A percentile compares a stretch with the other conserved stretches of the same genome.
phyloP scores from a whole-genome alignment of 37 sponge, comb jelly and placozoan species.

The Beroe ovata region DNA sequence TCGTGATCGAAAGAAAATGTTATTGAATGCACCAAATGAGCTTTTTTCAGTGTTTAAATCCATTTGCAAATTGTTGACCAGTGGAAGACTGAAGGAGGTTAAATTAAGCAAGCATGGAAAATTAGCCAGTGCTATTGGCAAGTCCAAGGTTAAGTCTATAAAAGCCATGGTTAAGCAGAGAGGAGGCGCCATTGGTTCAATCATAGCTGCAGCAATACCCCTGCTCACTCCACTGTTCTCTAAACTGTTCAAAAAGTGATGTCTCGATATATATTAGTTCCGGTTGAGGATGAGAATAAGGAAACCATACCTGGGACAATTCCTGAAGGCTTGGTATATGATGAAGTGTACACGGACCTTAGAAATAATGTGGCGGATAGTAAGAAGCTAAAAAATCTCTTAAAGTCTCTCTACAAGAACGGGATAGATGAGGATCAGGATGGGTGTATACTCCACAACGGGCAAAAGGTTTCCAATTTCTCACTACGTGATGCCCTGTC shows the following conservation, averaged over 20 bases:
- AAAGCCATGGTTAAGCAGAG: background rate
- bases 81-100: background rate
- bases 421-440: background rate
- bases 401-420: background rate
- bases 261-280: background rate
- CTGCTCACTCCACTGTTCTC: background rate
- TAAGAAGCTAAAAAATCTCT: background rate
- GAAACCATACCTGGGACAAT: background rate
- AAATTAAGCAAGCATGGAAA: background rate
- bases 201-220: background rate
- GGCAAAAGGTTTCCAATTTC: background rate
- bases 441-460: background rate
- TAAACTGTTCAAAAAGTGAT: slow-evolving; percentile 23
- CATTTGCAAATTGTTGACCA: background rate
- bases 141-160: background rate
- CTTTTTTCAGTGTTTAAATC: background rate
- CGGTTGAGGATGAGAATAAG: background rate
- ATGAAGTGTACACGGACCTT: slow-evolving; percentile 8
- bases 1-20: background rate
- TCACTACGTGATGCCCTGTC: background rate
- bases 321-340: background rate
- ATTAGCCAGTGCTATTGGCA: background rate
- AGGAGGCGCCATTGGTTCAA: background rate
- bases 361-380: background rate
- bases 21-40: slow-evolving; percentile 4